Evolutionary conservation across 2,888 invertebrate species (phyloP), one percentile per base, ranked within the genome.

Genomic region (Hyppa rectilinea): DNA sequence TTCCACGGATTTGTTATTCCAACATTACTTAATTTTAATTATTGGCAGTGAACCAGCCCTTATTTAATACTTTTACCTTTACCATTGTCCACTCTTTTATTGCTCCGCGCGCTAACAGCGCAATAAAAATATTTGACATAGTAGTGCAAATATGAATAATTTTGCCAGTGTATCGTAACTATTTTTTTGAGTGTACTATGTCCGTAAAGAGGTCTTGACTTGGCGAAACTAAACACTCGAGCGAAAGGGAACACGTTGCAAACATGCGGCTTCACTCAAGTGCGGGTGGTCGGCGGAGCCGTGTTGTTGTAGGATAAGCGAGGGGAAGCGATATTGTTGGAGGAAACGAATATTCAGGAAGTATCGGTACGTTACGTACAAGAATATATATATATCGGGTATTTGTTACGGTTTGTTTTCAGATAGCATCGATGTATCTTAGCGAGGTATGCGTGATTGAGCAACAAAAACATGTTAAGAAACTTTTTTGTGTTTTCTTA

Each of bases 181-280:
- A 26, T 71, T 71, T 31, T 26, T 31, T 38, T 34, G 45, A 10
- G 14, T 40, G 63, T 62, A 66, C 58, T 47, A 26, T 23, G 71
- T 45, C 62, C 49, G 52, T 36, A 43, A 36, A 49, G 29, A 26
- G 65, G 9, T 40, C 52, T 76, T 59, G 76, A 66, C 58, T 79
- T 45, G 61, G 34, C 6, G 47, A 34, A 72, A 78, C 72, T 66
- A 64, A 78, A 76, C 61, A 61, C 78, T 71, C 10, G 31, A 58
- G 50, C 23, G 58, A 58, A 61, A 72, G 61, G 29, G 49, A 77
- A 29, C 59, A 71, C 58, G 55, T 31, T 56, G 29, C 40, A 36
- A 64, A 78, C 60, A 52, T 26, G 45, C 14, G 71, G 61, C 52
- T 66, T 52, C 58, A 38, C 45, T 59, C 20, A 45, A 66, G 79